Evolutionary conservation across 1,140 invertebrate species (phyloP).

Genomic region (Drosophila suzukii): DNA sequence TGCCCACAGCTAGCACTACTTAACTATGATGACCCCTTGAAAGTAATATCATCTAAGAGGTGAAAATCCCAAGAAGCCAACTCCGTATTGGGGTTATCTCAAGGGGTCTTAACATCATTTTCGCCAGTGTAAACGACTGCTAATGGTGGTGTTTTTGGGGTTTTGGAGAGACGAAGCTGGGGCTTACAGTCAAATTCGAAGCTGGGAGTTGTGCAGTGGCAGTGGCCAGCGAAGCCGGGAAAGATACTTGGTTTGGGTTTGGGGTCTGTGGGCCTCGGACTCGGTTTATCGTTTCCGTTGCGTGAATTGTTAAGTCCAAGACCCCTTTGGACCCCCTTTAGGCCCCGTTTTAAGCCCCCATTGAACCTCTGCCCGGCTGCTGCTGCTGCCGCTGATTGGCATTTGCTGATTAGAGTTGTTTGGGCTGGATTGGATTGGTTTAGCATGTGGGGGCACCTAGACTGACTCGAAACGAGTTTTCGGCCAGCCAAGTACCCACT

Average conservation of each 20-base stretch:
- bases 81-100: too few relatives aligned
- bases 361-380: constrained; percentile 12
- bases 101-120: background rate
- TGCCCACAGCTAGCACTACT: too few relatives aligned
- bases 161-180: background rate
- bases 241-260: constrained; percentile 22
- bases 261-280: constrained; percentile 19
- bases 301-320: constrained; percentile 27
- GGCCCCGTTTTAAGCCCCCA: background rate
- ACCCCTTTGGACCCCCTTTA: background rate
- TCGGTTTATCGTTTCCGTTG: constrained; percentile 51
- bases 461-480: constrained; percentile 56
- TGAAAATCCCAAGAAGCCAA: too few relatives aligned
- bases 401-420: constrained; percentile 63
- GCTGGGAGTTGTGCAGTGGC: background rate
- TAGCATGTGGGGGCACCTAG: constrained; percentile 54
- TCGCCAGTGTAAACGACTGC: background rate
- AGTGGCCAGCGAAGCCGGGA: constrained; percentile 6
- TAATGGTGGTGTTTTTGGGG: constrained; percentile 4
- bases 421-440: constrained; percentile 50
- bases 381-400: constrained; percentile 52
- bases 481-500: constrained; percentile 42
- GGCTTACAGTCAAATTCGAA: constrained; percentile 6
- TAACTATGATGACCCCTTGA: too few relatives aligned
- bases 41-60: background rate